These are phyloP conservation scores for Amphipoea oculea DNA, from an alignment of 2,888 invertebrate genomes.

Conservation along the genomic window DNA sequence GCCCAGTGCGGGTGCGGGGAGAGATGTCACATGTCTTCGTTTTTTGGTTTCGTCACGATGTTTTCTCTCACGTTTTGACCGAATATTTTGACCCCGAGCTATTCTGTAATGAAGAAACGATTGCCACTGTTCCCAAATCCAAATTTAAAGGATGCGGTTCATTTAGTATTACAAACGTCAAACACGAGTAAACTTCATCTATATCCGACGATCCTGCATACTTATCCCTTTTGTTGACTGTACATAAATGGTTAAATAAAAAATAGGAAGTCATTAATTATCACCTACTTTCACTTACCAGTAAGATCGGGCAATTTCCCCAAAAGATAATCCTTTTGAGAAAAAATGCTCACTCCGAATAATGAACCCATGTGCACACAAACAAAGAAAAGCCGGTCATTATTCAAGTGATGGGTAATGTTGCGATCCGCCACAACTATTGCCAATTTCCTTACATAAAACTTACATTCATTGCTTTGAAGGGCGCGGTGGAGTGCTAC, in stretches of 20 bases:
- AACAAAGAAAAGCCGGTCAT: slow-evolving; percentile 53
- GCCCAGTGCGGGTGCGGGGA: too few species aligned
- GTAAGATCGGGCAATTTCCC: background rate
- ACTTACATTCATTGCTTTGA: slow-evolving; percentile 52
- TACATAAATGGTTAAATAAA: background rate
- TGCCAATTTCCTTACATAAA: slow-evolving; percentile 63
- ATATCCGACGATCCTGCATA: too few species aligned
- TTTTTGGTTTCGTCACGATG: too few species aligned
- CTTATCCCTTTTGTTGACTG: too few species aligned
- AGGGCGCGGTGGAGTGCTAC: slow-evolving; percentile 38
- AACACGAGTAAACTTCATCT: background rate
- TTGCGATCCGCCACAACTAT: slow-evolving; percentile 50
- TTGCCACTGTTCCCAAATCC: background rate
- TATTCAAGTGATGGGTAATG: slow-evolving; percentile 65
- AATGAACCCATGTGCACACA: slow-evolving; percentile 6
- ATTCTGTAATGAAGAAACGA: background rate
- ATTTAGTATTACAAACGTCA: background rate
- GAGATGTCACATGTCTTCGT: too few species aligned
- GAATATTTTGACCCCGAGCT: background rate
- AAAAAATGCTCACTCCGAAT: background rate
- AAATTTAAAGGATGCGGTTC: background rate
- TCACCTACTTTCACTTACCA: background rate
- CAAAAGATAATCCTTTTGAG: background rate
- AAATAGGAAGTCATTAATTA: background rate
- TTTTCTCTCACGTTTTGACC: too few species aligned